These are phyloP conservation scores for Phasia obesa DNA, from an alignment of 2,888 invertebrate species.

Conservation along the genomic window DNA sequence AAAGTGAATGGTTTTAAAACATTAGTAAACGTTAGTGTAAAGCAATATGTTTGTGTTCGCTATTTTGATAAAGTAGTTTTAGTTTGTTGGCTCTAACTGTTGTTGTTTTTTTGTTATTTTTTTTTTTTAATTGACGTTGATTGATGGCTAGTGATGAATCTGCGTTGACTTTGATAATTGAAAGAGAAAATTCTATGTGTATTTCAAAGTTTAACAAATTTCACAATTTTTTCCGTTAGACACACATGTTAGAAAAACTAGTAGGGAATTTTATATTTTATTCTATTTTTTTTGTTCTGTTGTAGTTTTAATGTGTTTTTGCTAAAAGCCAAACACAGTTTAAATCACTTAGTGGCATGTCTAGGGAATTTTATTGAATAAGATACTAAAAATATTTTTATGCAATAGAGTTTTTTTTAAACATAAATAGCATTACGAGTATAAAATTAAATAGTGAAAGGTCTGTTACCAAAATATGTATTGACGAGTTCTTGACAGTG, in stretches of 20 bases:
- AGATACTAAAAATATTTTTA: background rate
- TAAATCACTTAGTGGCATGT: slow-evolving; percentile 14
- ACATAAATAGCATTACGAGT: too few species aligned
- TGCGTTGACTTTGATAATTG: slow-evolving; percentile 63
- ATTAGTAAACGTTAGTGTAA: background rate
- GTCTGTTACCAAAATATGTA: too few species aligned
- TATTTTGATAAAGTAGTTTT: background rate
- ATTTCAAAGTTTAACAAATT: slow-evolving; percentile 44
- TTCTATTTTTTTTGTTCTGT: background rate
- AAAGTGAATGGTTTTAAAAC: background rate
- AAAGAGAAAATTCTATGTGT: slow-evolving; percentile 54
- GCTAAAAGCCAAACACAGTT: slow-evolving; percentile 24
- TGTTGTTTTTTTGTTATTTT: too few species aligned
- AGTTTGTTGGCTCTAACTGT: slow-evolving; percentile 18
- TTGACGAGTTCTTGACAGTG: too few species aligned
- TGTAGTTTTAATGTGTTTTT: background rate
- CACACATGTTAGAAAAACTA: slow-evolving; percentile 7
- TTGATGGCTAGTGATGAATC: slow-evolving; percentile 66
- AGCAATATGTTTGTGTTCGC: background rate
- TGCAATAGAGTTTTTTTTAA: background rate
- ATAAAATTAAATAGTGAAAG: too few species aligned
- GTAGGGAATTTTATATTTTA: slow-evolving; percentile 7
- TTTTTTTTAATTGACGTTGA: slow-evolving; percentile 61
- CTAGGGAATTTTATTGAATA: background rate
- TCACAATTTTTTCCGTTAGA: slow-evolving; percentile 46